These are phyloP conservation scores for Delia radicum DNA, from an alignment of 1,140 invertebrate species.

Conservation along the genomic window DNA sequence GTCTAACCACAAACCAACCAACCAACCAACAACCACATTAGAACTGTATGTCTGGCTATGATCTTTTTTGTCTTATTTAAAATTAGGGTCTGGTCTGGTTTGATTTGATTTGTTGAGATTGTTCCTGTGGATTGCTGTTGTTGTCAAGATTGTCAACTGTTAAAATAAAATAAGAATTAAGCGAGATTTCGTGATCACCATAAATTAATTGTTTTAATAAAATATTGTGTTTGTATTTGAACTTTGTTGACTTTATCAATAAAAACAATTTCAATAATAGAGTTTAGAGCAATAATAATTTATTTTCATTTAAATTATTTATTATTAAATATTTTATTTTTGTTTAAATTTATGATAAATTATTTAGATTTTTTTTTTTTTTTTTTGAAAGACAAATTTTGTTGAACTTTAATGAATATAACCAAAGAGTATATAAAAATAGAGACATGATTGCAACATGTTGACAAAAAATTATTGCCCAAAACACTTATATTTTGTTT, in stretches of 20 bases:
- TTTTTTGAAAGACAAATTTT: no score
- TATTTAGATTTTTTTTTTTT: no score
- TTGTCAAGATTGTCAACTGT: no score
- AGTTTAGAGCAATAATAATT: slow-evolving; percentile 7
- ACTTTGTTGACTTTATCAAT: slow-evolving; percentile 14
- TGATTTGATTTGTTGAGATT: not conserved
- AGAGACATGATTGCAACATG: no score
- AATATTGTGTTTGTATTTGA: slow-evolving; percentile 13
- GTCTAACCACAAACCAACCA: no score
- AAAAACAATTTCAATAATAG: not conserved
- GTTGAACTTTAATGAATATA: no score
- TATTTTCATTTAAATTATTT: slow-evolving; percentile 5
- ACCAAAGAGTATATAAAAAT: no score
- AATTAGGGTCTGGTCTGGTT: not conserved
- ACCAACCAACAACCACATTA: no score
- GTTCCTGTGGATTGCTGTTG: not conserved
- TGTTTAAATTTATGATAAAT: no score
- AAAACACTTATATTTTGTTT: no score
- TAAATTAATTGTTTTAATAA: slow-evolving; percentile 18
- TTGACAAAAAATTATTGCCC: no score
- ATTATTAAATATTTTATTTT: no score
- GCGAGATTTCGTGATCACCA: slow-evolving; percentile 8
- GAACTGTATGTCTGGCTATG: not conserved
- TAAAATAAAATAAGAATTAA: not conserved
- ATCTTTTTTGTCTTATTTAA: not conserved